Base-by-base conservation (phyloP, 2,113 vertebrate species). In the Aramus guarauna region DNA sequence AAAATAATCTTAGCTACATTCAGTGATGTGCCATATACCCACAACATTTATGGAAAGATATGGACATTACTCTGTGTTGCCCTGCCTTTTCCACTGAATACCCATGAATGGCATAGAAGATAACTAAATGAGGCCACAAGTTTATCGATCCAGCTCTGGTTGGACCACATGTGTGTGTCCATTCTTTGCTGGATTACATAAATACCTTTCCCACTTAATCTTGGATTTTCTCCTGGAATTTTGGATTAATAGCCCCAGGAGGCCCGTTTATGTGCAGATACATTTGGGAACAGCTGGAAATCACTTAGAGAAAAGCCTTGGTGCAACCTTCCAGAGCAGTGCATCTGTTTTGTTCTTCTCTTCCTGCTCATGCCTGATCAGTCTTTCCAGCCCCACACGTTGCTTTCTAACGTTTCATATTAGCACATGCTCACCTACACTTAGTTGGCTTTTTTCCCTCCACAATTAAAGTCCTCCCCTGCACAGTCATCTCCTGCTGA, bases 151-250 rank as follows among this genome's bases (percentile, higher is more conserved):
- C 37, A 74, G 29, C 34, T 90, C 67, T 86, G 47, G 24, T 27
- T 55, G 29, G 67, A 85, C 67, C 41, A 76, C 26, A 77, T 20
- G 19, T 52, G 79, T 2, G 1, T 36, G 26, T 74, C 94, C 75
- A 71, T 84, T 88, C 68, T 89, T 91, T 71, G 56, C 0, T 90
- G 85, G 59, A 95, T 95, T 93, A 91, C 47, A 96, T 68, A 90
- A 94, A 94, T 88, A 90, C 50, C 53, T 81, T 84, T 86, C 79
- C 63, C 79, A 84, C 8, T 92, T 95, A 83, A 84, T 93, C 88
- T 93, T 93, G 92, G 79, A 84, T 94, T 96, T 96, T 83, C 72
- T 92, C 85, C 79, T 94, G 76, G 75, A 93, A 90, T 86, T 93
- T 91, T 84, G 72, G 52, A 93, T 92, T 93, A 83, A 84, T 63